These are phyloP conservation scores for Carlito syrichta DNA, from an alignment of 2,113 vertebrate genomes.

Conservation along the genomic window DNA sequence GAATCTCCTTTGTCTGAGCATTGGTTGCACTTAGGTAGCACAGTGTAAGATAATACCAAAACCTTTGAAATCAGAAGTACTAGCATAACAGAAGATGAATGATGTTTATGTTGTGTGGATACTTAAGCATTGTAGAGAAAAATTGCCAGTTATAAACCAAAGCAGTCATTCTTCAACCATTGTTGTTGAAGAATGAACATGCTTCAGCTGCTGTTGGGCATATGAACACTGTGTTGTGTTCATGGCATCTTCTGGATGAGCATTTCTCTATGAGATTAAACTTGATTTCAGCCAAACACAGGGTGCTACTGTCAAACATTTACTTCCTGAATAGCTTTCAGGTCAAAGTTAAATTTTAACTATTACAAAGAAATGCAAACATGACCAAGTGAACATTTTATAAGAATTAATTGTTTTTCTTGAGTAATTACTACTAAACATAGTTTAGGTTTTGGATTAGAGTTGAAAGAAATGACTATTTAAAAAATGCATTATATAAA, in stretches of 20 bases:
- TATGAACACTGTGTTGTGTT: background rate
- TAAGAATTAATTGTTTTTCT: conserved; percentile 12
- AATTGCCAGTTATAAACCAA: background rate
- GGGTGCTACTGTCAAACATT: background rate
- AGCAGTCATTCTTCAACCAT: background rate
- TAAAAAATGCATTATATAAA: background rate
- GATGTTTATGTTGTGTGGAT: background rate
- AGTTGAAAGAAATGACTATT: conserved; percentile 2
- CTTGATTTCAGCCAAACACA: background rate
- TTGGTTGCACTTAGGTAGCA: background rate
- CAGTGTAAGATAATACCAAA: background rate
- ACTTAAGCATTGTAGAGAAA: background rate
- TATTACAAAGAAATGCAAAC: conserved; percentile 7
- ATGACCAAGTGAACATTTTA: background rate
- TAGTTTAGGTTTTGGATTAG: background rate
- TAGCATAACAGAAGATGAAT: background rate
- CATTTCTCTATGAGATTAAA: background rate
- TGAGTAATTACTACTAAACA: conserved; percentile 11
- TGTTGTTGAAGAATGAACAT: background rate
- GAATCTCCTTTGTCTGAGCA: background rate
- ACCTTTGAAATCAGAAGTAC: background rate
- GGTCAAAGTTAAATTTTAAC: conserved; percentile 5
- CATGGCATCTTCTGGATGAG: background rate
- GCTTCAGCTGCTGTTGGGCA: background rate
- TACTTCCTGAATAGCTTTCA: conserved; percentile 19